Conservation (phyloP, 2,113 vertebrate genomes). For the Saiga tatarica region DNA sequence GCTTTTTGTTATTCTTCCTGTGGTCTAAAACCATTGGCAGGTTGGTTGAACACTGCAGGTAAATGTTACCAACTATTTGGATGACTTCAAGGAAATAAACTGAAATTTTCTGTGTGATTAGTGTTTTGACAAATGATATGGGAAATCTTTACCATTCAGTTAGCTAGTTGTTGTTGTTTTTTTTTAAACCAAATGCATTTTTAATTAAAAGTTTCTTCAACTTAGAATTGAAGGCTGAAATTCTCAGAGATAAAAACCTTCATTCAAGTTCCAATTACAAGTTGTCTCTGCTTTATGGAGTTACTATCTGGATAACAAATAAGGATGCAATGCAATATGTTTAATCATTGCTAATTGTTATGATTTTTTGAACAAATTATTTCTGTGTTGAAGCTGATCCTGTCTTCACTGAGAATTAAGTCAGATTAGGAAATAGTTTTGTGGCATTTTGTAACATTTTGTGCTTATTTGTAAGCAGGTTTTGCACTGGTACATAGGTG, state of each 20-base stretch:
- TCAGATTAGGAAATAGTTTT: conserved; percentile 54
- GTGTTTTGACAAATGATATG: neutral
- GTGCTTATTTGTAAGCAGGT: conserved; percentile 71
- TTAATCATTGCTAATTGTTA: conserved; percentile 60
- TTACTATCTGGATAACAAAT: conserved; percentile 47
- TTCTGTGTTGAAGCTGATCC: conserved; percentile 48
- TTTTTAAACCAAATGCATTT: neutral
- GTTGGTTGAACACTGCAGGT: neutral
- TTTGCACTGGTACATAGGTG: conserved; percentile 66
- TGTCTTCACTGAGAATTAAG: conserved; percentile 49
- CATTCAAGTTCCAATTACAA: conserved; percentile 70
- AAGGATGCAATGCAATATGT: conserved; percentile 63
- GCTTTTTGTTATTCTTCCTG: neutral
- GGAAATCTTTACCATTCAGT: neutral
- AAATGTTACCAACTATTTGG: neutral
- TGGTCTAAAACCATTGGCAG: neutral
- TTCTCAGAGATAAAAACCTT: conserved; percentile 56
- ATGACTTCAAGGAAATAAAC: neutral
- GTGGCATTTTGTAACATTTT: conserved; percentile 62
- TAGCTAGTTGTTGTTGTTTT: neutral
- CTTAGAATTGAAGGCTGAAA: conserved; percentile 58
- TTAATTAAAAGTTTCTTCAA: conserved; percentile 58
- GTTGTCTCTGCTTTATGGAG: conserved; percentile 64
- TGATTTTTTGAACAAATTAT: conserved; percentile 54
- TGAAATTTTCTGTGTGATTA: neutral